These are phyloP conservation scores for Tragelaphus buxtoni DNA, from an alignment of 2,113 vertebrate genomes.

Conservation along the genomic window DNA sequence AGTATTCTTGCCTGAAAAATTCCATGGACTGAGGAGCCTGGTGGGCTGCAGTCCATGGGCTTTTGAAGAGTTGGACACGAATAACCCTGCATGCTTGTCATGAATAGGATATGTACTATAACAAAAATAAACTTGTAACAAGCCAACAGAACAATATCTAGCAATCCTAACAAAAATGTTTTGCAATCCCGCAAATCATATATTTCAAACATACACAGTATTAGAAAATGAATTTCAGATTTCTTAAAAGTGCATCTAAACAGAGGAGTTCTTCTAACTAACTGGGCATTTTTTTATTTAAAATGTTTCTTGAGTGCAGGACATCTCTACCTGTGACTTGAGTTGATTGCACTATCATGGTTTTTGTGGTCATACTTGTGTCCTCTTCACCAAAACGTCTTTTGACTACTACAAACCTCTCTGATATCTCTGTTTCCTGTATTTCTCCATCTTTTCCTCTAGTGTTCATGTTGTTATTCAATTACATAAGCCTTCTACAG, in stretches of 20 bases:
- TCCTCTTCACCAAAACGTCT: neutral
- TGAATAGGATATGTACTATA: neutral
- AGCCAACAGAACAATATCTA: neutral
- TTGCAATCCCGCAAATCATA: neutral
- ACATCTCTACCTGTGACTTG: neutral
- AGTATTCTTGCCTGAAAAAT: neutral
- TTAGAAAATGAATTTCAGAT: neutral
- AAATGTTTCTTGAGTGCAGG: neutral
- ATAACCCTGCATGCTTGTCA: neutral
- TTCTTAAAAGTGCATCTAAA: neutral
- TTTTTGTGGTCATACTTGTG: neutral
- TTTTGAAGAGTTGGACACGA: fast-evolving
- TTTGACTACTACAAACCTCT: neutral
- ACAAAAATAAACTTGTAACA: neutral
- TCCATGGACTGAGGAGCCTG: neutral
- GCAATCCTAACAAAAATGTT: neutral
- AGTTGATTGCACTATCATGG: neutral
- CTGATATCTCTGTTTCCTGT: neutral
- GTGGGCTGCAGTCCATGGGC: neutral
- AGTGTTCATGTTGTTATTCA: neutral
- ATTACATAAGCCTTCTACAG: neutral
- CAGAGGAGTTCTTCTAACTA: neutral
- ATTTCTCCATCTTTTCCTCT: neutral
- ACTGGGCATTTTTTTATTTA: neutral
- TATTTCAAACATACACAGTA: no score